These are phyloP conservation scores for Dermochelys coriacea DNA, from an alignment of 2,797 vertebrate genomes.

Conservation along the genomic window DNA sequence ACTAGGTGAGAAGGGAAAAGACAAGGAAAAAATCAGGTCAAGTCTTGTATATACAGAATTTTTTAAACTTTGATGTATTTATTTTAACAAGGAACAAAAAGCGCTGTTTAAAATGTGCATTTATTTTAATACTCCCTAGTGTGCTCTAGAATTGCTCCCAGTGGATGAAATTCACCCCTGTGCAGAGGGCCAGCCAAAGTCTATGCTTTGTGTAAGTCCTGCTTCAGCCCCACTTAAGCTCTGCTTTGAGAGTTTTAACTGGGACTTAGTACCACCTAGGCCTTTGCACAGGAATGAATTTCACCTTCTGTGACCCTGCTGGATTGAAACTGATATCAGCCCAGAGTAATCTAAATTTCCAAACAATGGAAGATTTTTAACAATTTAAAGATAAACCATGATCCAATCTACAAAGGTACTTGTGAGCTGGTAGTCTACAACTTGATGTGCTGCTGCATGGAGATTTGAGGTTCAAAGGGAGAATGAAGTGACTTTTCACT, in stretches of 20 bases:
- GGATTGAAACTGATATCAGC: neutral
- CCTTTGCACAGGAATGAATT: neutral
- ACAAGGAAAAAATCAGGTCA: neutral
- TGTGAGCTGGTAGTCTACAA: neutral
- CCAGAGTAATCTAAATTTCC: neutral
- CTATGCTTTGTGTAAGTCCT: neutral
- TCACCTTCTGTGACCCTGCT: neutral
- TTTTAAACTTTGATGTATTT: neutral
- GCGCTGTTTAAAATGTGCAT: neutral
- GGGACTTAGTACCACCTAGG: neutral
- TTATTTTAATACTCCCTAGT: neutral
- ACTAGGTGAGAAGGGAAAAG: neutral
- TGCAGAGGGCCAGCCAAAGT: neutral
- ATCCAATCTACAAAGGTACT: neutral
- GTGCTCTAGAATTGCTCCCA: neutral
- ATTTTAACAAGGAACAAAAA: neutral
- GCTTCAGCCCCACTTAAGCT: neutral
- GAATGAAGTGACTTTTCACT: neutral
- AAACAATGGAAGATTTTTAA: neutral
- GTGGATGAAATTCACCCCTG: neutral
- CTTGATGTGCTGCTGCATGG: neutral
- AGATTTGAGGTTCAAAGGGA: neutral
- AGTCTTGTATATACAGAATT: neutral
- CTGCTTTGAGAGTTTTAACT: neutral
- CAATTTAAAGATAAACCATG: neutral